Evolutionary conservation across 2,888 invertebrate species (phyloP).

Genomic region (Leptodirus hochenwartii): DNA sequence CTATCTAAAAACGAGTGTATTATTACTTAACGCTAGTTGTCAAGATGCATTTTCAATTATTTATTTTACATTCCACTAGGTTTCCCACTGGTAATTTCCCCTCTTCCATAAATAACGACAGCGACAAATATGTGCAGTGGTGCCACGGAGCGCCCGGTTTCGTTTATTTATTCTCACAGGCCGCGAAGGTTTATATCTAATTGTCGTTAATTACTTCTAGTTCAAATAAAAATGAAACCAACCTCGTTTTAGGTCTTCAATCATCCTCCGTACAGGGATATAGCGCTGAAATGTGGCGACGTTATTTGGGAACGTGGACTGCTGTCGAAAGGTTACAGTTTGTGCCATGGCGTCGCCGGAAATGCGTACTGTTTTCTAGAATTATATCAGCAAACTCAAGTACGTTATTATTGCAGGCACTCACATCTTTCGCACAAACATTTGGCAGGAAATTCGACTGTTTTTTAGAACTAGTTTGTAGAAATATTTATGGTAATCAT

Average conservation of each 20-base stretch:
- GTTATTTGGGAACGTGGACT: conserved; percentile 69
- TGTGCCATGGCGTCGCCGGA: conserved; percentile 79
- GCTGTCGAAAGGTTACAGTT: conserved; percentile 64
- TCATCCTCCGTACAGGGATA: conserved; percentile 46
- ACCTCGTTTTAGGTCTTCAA: conserved; percentile 36
- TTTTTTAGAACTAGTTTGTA: no score
- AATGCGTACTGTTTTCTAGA: conserved; percentile 72
- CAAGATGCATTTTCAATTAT: background rate
- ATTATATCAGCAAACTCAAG: conserved; percentile 59
- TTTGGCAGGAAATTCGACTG: no score
- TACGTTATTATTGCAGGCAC: conserved; percentile 18
- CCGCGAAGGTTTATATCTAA: conserved; percentile 42
- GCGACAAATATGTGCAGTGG: conserved; percentile 76
- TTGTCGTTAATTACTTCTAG: background rate
- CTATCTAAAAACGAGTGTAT: no score
- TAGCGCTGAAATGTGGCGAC: conserved; percentile 53
- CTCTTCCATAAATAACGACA: conserved; percentile 49
- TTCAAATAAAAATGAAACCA: conserved; percentile 5
- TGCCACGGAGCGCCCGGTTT: conserved; percentile 90
- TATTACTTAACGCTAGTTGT: no score
- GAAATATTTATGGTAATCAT: no score
- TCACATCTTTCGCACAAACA: no score
- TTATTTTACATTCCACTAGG: conserved; percentile 12
- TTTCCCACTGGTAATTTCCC: conserved; percentile 55
- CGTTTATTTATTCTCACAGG: conserved; percentile 47